Percentiles rank a stretch among this genome's conserved stretches.
Evolutionary conservation across 2,797 vertebrate species (phyloP).

Genomic region (Heteromormyrus szaboi): DNA sequence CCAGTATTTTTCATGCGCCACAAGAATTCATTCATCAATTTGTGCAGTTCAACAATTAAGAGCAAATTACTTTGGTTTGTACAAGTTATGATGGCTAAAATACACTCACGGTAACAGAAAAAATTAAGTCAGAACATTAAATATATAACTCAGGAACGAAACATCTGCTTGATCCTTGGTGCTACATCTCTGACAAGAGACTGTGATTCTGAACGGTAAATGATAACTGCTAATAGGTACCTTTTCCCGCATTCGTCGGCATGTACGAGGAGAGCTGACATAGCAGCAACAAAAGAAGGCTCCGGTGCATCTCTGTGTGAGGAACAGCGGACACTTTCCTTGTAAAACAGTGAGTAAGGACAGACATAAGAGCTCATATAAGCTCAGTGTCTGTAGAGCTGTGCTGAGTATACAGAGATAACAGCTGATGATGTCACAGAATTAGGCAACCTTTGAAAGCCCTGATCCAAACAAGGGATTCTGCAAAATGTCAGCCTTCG

Average conservation of each 20-base stretch:
- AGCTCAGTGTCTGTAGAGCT: not conserved
- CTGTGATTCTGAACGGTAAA: not conserved
- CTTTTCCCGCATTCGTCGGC: slow-evolving; percentile 44
- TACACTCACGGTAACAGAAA: not conserved
- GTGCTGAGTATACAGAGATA: slow-evolving; percentile 11
- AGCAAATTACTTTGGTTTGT: not conserved
- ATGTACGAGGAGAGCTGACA: slow-evolving; percentile 36
- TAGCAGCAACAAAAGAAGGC: slow-evolving; percentile 45
- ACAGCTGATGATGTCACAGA: slow-evolving; percentile 2
- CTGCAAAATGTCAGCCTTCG: not conserved
- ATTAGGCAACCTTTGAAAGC: not conserved
- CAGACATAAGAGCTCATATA: not conserved
- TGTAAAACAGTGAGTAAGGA: not conserved
- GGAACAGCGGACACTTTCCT: slow-evolving; percentile 11
- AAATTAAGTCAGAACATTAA: not conserved
- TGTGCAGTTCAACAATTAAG: not conserved
- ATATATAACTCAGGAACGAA: not conserved
- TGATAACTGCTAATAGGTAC: slow-evolving; percentile 32
- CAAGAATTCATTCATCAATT: not conserved
- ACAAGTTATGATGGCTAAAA: not conserved
- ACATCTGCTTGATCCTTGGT: no score
- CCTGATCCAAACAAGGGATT: not conserved
- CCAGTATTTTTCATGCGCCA: not conserved
- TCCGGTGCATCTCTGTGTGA: slow-evolving; percentile 42
- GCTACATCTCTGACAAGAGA: not conserved